Conservation (phyloP, 2,113 vertebrate genomes). For the Stigmatopora nigra region DNA sequence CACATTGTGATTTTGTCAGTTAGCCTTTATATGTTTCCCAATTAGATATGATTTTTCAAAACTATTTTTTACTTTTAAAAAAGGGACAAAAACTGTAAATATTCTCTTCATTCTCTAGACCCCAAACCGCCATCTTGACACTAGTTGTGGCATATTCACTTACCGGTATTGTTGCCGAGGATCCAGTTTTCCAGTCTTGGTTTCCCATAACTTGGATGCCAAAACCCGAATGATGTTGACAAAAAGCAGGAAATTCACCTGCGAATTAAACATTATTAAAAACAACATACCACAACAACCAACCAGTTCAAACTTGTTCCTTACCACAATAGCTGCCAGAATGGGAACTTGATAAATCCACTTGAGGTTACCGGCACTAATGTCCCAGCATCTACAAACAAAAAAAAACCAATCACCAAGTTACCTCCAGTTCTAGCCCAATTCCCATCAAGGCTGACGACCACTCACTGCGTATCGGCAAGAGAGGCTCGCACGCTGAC, state of each 20-base stretch:
- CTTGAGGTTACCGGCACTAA: slow-evolving; percentile 77
- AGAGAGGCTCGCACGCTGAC: slow-evolving; percentile 73
- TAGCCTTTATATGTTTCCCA: no score
- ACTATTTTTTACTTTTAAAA: no score
- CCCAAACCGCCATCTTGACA: no score
- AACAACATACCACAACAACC: no score
- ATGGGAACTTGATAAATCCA: slow-evolving; percentile 82
- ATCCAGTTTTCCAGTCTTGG: slow-evolving; percentile 75
- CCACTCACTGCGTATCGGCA: slow-evolving; percentile 77
- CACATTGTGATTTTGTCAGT: no score
- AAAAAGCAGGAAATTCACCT: slow-evolving; percentile 80
- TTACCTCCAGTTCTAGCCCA: background rate
- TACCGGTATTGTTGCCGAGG: slow-evolving; percentile 77
- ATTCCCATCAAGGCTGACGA: background rate
- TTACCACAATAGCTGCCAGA: slow-evolving; percentile 74
- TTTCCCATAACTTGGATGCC: slow-evolving; percentile 79
- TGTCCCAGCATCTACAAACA: slow-evolving; percentile 73
- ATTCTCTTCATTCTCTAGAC: no score
- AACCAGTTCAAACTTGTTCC: slow-evolving; percentile 10
- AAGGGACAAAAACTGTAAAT: no score
- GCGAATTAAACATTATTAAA: background rate
- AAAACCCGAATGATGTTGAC: slow-evolving; percentile 77
- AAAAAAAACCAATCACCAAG: background rate
- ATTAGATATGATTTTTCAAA: no score
- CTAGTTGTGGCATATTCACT: background rate